Conservation (phyloP, 2,113 vertebrate species). For the Morone chrysops region DNA sequence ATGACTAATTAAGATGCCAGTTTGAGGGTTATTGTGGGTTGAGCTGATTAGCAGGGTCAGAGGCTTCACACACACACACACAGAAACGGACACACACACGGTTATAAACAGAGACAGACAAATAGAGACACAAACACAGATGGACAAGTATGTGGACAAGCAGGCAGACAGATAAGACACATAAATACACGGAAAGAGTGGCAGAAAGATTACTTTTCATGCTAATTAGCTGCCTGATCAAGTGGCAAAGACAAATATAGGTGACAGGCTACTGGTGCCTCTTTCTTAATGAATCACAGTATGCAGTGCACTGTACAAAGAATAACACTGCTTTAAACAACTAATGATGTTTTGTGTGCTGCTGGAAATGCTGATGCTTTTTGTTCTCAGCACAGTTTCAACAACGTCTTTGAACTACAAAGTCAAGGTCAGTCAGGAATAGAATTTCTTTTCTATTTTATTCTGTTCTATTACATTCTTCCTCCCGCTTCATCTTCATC, state of each 20-base stretch:
- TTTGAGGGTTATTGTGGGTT: slow-evolving; percentile 55
- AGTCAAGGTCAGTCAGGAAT: slow-evolving; percentile 40
- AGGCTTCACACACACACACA: slow-evolving; percentile 25
- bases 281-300: slow-evolving; percentile 39
- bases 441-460: neutral
- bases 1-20: slow-evolving; percentile 65
- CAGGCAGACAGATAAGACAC: slow-evolving; percentile 42
- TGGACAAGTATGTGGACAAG: slow-evolving; percentile 41
- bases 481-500: neutral
- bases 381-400: slow-evolving; percentile 6
- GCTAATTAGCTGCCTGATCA: slow-evolving; percentile 70
- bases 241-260: slow-evolving; percentile 64
- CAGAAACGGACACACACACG: slow-evolving; percentile 12
- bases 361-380: slow-evolving; percentile 43
- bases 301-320: slow-evolving; percentile 23
- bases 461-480: neutral
- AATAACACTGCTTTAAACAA: slow-evolving; percentile 39
- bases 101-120: slow-evolving; percentile 10
- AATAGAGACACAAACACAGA: slow-evolving; percentile 29
- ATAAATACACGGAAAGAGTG: slow-evolving; percentile 45
- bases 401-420: slow-evolving; percentile 38
- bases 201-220: slow-evolving; percentile 67
- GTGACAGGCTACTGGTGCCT: slow-evolving; percentile 22
- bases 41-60: slow-evolving; percentile 71
- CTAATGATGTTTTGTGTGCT: slow-evolving; percentile 23